Conservation (phyloP, 2,888 invertebrate genomes). For the Drosophila kuntzei region DNA sequence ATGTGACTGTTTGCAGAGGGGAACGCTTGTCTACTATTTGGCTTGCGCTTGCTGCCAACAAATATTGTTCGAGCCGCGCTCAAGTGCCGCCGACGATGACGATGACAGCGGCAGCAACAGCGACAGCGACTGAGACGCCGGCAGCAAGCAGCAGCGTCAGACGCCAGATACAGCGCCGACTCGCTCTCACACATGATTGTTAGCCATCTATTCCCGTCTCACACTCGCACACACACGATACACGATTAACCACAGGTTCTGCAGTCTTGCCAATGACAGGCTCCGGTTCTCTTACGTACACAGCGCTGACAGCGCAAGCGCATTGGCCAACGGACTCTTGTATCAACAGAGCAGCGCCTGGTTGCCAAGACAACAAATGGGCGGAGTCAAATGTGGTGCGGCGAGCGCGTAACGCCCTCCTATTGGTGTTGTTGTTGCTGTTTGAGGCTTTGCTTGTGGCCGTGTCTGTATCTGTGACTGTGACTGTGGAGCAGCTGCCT, state of each 20-base stretch:
- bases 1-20: slow-evolving; percentile 87
- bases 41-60: slow-evolving; percentile 85
- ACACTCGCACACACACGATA: slow-evolving; percentile 44
- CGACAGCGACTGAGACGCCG: slow-evolving; percentile 24
- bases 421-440: not conserved
- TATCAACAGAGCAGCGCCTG: slow-evolving; percentile 73
- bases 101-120: slow-evolving; percentile 38
- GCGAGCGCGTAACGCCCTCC: slow-evolving; percentile 69
- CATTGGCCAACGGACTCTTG: slow-evolving; percentile 77
- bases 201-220: slow-evolving; percentile 41
- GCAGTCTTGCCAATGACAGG: slow-evolving; percentile 69
- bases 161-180: slow-evolving; percentile 45
- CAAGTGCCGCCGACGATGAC: slow-evolving; percentile 81
- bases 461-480: not conserved
- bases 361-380: slow-evolving; percentile 79
- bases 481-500: slow-evolving; percentile 38
- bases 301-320: slow-evolving; percentile 77
- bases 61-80: slow-evolving; percentile 85
- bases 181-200: slow-evolving; percentile 63
- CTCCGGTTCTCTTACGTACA: slow-evolving; percentile 81
- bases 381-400: slow-evolving; percentile 61
- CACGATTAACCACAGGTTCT: slow-evolving; percentile 50
- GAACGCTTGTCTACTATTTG: slow-evolving; percentile 86
- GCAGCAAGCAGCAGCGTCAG: slow-evolving; percentile 25
- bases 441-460: slow-evolving; percentile 3